Percentiles rank a stretch among this genome's conserved stretches.
These are phyloP conservation scores for Molothrus aeneus DNA, from an alignment of 2,797 vertebrate genomes.

Conservation along the genomic window DNA sequence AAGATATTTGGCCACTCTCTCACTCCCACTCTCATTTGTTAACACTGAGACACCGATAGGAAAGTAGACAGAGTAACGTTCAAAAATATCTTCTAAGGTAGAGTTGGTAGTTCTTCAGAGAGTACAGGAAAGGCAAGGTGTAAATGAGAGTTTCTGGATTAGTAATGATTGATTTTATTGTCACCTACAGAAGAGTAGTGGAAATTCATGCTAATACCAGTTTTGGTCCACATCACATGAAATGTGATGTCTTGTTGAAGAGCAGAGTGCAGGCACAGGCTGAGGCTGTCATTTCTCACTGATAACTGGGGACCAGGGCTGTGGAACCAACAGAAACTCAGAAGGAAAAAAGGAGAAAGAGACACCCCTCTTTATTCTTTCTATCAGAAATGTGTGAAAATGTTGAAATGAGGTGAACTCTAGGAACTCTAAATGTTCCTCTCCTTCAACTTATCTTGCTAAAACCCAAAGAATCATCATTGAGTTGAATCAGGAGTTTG, in stretches of 20 bases:
- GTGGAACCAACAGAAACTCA: not conserved
- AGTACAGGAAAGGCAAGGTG: not conserved
- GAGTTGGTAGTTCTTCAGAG: constrained; percentile 4
- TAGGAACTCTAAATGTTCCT: not conserved
- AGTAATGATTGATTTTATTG: not conserved
- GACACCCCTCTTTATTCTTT: fast-evolving
- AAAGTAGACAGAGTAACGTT: constrained; percentile 37
- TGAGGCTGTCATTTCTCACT: not conserved
- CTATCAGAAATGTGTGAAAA: not conserved
- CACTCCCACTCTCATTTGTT: not conserved
- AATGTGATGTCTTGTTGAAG: not conserved
- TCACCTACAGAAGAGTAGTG: not conserved
- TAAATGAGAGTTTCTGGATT: not conserved
- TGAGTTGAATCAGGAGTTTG: not conserved
- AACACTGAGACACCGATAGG: not conserved
- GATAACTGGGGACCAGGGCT: not conserved
- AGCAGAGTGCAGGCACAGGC: not conserved
- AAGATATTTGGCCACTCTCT: not conserved
- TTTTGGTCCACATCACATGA: not conserved
- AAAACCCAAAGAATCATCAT: not conserved
- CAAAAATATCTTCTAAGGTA: not conserved
- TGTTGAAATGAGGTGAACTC: not conserved
- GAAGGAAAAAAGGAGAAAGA: not conserved
- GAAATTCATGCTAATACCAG: fast-evolving
- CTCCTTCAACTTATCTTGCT: not conserved